Evolutionary conservation across 2,888 invertebrate genomes (phyloP), one percentile per base, ranked within the genome.

Genomic region (Eristalis pertinax): DNA sequence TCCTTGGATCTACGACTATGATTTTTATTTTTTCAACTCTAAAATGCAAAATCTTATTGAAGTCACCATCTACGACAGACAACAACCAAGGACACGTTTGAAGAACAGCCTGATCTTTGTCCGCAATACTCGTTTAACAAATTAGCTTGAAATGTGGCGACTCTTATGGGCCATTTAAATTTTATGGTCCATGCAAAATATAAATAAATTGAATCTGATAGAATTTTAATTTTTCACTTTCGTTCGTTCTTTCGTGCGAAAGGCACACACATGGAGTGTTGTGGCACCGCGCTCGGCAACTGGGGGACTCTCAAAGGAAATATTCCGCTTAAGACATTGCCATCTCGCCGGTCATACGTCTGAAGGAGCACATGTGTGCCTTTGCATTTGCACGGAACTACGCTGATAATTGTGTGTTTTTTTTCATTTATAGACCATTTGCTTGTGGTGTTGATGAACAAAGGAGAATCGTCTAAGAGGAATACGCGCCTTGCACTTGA

Each of bases 71-170:
- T 8, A 50, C 70, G 62, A 64, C 75, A 64, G 67, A 41, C 32
- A 58, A 19, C 56, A 64, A 43, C 24, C 32, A 26, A 74, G 56
- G 2, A 74, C 50, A 50, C n/a, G 50, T 50, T 50, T 50, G 43
- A 73, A 32, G 50, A 86, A 87, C 83, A 87, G 84, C 67, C 76
- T 60, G 73, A 35, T 84, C 87, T 87, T 80, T 87, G 87, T 87
- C 75, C 87, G 35, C 50, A 68, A 69, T 68, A 87, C 79, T 64
- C 50, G 63, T 83, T 87, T 80, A 87, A 89, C 91, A 92, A 92
- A 92, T 93, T 91, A 91, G 91, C 90, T 90, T 91, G 91, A 92
- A 91, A 92, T 92, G 91, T 92, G 90, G 89, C 90, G 90, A 90
- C 91, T 84, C 72, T 78, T 69, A 84, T 38, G 87, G 87, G 68